These are phyloP conservation scores for Ceyx margarethae DNA, from an alignment of 2,113 vertebrate genomes.

Conservation along the genomic window DNA sequence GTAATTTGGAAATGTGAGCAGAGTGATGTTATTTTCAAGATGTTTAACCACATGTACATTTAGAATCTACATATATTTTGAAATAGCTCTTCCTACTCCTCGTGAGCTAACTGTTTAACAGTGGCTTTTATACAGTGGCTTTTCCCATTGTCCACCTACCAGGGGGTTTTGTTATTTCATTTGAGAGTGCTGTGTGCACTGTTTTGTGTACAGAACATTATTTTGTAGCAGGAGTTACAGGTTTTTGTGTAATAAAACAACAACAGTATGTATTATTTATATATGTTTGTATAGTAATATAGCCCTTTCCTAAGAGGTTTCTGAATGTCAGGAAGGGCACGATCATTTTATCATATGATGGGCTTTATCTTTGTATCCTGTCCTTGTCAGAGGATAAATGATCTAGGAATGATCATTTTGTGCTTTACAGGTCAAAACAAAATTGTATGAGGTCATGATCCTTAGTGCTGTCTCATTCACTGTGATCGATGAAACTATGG, in stretches of 20 bases:
- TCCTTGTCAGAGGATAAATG: not conserved
- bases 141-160: not conserved
- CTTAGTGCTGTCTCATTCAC: not conserved
- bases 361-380: slow-evolving; percentile 9
- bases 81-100: not conserved
- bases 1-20: not conserved
- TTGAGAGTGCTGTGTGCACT: not conserved
- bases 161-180: not conserved
- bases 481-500: not conserved
- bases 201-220: not conserved
- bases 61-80: not conserved
- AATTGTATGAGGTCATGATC: not conserved
- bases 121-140: not conserved
- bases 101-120: not conserved
- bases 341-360: not conserved
- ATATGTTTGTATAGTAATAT: not conserved
- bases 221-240: not conserved
- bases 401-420: not conserved
- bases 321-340: not conserved
- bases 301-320: not conserved
- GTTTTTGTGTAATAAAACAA: not conserved
- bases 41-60: not conserved
- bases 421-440: slow-evolving; percentile 14
- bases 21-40: not conserved
- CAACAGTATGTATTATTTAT: not conserved